These are phyloP conservation scores for Apamea anceps DNA, from an alignment of 2,888 invertebrate genomes.

Conservation along the genomic window DNA sequence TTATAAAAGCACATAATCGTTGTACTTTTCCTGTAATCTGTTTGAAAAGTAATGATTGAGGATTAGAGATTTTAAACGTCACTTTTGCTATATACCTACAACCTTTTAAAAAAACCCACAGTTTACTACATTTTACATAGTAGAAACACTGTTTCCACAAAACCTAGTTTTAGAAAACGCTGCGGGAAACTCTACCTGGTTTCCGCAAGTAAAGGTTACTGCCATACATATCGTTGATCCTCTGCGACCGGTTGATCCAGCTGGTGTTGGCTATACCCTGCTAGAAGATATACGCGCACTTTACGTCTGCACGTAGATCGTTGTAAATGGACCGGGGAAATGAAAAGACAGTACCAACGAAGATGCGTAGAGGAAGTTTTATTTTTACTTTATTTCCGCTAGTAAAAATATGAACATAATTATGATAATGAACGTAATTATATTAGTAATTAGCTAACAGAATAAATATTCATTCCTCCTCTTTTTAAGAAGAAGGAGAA, in stretches of 20 bases:
- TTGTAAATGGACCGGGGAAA: constrained; percentile 30
- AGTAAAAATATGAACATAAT: not conserved
- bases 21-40: not conserved
- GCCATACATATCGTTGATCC: constrained; percentile 3
- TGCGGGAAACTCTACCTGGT: not conserved
- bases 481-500: not conserved
- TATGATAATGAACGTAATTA: too few relatives aligned
- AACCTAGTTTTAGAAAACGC: not conserved
- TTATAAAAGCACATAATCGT: not conserved
- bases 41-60: not conserved
- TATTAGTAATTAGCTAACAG: not conserved
- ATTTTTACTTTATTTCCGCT: not conserved
- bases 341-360: not conserved
- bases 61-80: not conserved
- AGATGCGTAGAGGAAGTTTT: not conserved
- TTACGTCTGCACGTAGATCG: constrained; percentile 13
- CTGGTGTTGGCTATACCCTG: not conserved
- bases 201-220: not conserved
- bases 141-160: not conserved
- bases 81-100: not conserved
- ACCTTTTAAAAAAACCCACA: not conserved
- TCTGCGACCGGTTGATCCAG: constrained; percentile 15
- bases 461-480: not conserved
- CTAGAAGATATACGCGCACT: constrained; percentile 17
- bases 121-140: not conserved